Base-by-base conservation (phyloP, 1,140 invertebrate genomes). In the Eriocheir sinensis region DNA sequence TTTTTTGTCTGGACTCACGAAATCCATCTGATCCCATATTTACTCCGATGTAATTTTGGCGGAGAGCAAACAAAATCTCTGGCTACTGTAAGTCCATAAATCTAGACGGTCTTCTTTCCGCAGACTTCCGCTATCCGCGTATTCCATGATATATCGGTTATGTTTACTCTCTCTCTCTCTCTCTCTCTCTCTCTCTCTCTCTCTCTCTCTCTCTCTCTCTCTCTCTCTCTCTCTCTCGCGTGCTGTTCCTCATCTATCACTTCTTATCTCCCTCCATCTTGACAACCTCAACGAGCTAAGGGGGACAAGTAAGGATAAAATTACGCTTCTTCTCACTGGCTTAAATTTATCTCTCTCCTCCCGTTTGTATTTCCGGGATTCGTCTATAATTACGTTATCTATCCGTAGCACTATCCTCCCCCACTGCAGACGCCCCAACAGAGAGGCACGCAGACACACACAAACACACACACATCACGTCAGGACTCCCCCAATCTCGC, bases 131-230 rank as follows among this genome's bases (percentile, higher is more conserved):
- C n/a, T 72, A n/a, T 72, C 4, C 44, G 44, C 4, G 44, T 48
- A 72, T 36, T 91, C 32, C 36, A 36, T 72, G 2, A 32, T 12
- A 32, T 53, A 60, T 17, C 60, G 15, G 27, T n/a, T 72, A n/a
- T 72, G 12, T 21, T 60, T 60, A 60, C 36, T 48, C 38, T 89
- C 12, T 89, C 88, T 48, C 36, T 89, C 88, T 89, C 88, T 48
- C 44, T 48, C 44, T 48, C 6, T 21, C 53, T 60, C 53, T 60
- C 53, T 60, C 81, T 36, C 32, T 83, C 81, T 83, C 81, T 83
- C 81, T 85, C 81, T 85, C 81, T 85, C 81, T 85, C 81, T 85
- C 81, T 85, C 81, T 85, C 81, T 85, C 81, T 85, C 81, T 85
- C 81, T 85, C 81, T 85, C 88, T 53, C 88, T 89, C 88, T 44